These are phyloP conservation scores for Tragelaphus strepsiceros DNA, from an alignment of 2,113 vertebrate genomes.

Conservation along the genomic window DNA sequence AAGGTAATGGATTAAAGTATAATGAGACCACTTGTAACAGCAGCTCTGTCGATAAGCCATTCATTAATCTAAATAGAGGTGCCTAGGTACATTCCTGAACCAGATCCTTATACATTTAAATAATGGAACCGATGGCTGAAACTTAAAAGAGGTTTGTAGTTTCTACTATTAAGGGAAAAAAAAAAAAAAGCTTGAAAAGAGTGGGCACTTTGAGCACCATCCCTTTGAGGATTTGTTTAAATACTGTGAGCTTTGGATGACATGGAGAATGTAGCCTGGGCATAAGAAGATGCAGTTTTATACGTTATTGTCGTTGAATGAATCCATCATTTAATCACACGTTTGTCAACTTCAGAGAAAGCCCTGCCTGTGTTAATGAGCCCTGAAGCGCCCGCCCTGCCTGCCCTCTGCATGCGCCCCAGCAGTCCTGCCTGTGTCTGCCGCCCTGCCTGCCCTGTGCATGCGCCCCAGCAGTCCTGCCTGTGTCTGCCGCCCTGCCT, in stretches of 20 bases:
- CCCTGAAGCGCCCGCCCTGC: slow-evolving; percentile 50
- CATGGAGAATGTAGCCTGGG: slow-evolving; percentile 29
- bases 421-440: neutral
- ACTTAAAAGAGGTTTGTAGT: slow-evolving; percentile 38
- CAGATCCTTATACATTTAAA: slow-evolving; percentile 46
- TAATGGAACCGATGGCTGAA: slow-evolving; percentile 43
- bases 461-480: slow-evolving; percentile 63
- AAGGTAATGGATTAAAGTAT: neutral
- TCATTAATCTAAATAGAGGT: slow-evolving; percentile 23
- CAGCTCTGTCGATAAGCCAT: neutral
- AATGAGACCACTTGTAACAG: neutral
- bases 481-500: slow-evolving; percentile 61
- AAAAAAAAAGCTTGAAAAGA: neutral
- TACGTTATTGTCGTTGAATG: slow-evolving; percentile 34
- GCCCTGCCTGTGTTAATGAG: slow-evolving; percentile 22
- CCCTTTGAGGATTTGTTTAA: slow-evolving; percentile 49
- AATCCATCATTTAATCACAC: slow-evolving; percentile 44
- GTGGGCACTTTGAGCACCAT: slow-evolving; percentile 17
- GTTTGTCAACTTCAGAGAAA: slow-evolving; percentile 38
- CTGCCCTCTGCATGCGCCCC: slow-evolving; percentile 76
- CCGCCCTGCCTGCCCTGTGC: slow-evolving; percentile 74
- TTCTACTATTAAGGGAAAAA: neutral
- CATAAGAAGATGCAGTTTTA: slow-evolving; percentile 54
- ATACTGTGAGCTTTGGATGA: slow-evolving; percentile 38
- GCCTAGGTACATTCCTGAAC: slow-evolving; percentile 2